Conservation (phyloP, 2,888 invertebrate species). For the Dasypogon diadema region DNA sequence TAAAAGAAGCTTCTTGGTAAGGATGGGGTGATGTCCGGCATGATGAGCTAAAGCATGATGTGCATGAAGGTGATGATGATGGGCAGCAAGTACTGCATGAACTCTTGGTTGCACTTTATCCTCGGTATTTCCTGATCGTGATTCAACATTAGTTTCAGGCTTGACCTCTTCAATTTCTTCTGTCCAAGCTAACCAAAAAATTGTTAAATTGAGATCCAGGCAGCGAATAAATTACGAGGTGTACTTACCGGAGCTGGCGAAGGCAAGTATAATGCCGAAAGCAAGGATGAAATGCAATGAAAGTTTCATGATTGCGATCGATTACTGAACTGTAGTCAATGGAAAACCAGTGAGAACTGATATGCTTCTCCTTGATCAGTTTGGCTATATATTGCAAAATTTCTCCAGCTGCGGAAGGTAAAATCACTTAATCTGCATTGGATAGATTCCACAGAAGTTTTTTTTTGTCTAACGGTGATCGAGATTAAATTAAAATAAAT, state of each 20-base stretch:
- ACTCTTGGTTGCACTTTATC: conserved; percentile 17
- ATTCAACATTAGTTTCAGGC: background rate
- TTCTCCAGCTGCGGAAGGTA: background rate
- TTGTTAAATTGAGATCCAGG: too few species aligned
- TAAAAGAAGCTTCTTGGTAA: conserved; percentile 26
- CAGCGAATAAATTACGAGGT: background rate
- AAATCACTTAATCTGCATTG: conserved; percentile 20
- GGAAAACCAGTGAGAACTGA: conserved; percentile 29
- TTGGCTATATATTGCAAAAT: conserved; percentile 42
- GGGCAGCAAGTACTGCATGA: background rate
- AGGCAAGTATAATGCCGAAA: background rate
- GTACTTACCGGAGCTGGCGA: conserved; percentile 14
- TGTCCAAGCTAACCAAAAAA: background rate
- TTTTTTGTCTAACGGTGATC: conserved; percentile 50
- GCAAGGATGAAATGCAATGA: conserved; percentile 22
- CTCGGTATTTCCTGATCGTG: background rate
- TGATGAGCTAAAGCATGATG: background rate
- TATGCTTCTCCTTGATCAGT: background rate
- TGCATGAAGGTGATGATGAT: conserved; percentile 14
- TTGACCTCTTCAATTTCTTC: conserved; percentile 9
- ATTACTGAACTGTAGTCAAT: conserved; percentile 15
- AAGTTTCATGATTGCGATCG: conserved; percentile 17
- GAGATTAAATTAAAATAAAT: conserved; percentile 54
- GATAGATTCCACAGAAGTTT: background rate
- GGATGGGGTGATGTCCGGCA: conserved; percentile 10